These are phyloP conservation scores for Epizoanthus scotinus DNA, from an alignment of 92 coral and sea anemone species.

Conservation along the genomic window DNA sequence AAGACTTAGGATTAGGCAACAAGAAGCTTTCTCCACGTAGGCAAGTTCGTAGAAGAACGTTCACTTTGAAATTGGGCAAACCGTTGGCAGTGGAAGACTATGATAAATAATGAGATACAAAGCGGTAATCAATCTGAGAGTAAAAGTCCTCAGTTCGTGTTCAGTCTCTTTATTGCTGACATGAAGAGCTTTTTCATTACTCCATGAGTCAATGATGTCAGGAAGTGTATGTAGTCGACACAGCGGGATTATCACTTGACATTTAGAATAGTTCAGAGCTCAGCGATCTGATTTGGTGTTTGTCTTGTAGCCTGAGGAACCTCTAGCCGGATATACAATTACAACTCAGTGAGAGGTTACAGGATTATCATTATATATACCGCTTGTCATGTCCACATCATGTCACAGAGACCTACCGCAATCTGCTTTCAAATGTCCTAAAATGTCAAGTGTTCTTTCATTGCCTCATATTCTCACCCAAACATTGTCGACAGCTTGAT, in stretches of 20 bases:
- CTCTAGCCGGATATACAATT: conserved; percentile 6
- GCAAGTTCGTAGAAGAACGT: too few relatives aligned
- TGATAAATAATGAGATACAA: too few relatives aligned
- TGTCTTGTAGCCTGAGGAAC: neutral
- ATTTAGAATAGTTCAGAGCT: neutral
- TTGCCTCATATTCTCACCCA: neutral
- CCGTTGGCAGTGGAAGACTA: too few relatives aligned
- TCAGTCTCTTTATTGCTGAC: neutral
- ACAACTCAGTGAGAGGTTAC: conserved; percentile 25
- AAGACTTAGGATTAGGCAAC: too few relatives aligned
- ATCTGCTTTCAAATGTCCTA: neutral
- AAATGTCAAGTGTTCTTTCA: conserved; percentile 9
- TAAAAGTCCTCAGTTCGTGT: neutral
- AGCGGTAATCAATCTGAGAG: too few relatives aligned
- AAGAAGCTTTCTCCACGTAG: too few relatives aligned
- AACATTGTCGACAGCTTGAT: conserved; percentile 6
- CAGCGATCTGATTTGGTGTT: neutral
- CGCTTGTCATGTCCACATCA: conserved; percentile 5
- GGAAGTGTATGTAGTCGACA: neutral
- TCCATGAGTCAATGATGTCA: neutral
- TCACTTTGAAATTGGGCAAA: too few relatives aligned
- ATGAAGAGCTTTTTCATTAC: neutral
- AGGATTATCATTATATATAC: neutral
- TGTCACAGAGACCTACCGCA: conserved; percentile 6
- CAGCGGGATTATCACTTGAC: conserved; percentile 23